Percentiles rank a stretch among this genome's conserved stretches.
Evolutionary conservation across 2,888 invertebrate genomes (phyloP).

Genomic region (Leptopterna dolabrata): DNA sequence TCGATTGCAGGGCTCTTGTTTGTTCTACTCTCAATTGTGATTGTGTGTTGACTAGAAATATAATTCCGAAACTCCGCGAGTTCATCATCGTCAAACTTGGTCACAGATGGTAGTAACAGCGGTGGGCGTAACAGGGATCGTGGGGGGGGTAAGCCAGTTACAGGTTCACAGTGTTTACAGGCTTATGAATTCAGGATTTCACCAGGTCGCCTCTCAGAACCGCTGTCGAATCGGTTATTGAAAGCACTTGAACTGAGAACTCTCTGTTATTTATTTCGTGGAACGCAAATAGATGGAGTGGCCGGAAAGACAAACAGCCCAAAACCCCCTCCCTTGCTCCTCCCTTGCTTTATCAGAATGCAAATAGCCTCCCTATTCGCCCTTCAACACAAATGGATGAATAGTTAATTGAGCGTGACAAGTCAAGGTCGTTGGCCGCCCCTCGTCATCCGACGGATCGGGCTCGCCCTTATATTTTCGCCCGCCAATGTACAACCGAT

Average conservation of each 20-base stretch:
- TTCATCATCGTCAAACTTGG: no score
- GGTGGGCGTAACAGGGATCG: no score
- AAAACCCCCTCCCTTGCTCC: background rate
- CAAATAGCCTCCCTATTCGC: constrained; percentile 50
- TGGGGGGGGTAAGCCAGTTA: no score
- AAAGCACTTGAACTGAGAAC: background rate
- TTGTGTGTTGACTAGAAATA: no score
- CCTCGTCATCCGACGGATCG: background rate
- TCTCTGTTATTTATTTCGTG: background rate
- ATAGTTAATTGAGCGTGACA: constrained; percentile 54
- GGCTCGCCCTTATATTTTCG: background rate
- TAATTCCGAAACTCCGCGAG: no score
- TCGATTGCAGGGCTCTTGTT: no score
- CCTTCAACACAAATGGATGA: constrained; percentile 52
- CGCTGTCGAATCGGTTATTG: background rate
- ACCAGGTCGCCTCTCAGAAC: no score
- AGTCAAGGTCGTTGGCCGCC: constrained; percentile 42
- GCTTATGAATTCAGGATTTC: no score
- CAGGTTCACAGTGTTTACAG: no score
- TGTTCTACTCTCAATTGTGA: no score
- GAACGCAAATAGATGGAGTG: constrained; percentile 39
- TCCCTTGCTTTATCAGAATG: constrained; percentile 44
- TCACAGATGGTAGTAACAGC: no score
- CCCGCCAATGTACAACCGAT: background rate
- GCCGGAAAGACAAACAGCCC: constrained; percentile 45